Conservation (phyloP, 2,888 invertebrate species). For the Cephus sareptanus region DNA sequence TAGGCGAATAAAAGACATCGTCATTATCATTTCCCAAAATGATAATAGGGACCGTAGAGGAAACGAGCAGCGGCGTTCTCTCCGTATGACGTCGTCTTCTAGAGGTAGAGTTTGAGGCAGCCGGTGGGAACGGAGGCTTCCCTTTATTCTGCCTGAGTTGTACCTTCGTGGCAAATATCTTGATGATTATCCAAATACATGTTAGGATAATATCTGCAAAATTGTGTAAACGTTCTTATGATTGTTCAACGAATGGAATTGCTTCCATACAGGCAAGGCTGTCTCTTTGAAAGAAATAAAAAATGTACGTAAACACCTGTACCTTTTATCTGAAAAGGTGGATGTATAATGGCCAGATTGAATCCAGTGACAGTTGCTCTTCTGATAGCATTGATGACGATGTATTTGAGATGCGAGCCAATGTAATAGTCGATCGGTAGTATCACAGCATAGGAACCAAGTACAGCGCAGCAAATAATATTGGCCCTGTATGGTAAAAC, state of each 20-base stretch:
- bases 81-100: constrained; percentile 12
- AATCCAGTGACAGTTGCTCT: constrained; percentile 73
- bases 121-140: constrained; percentile 75
- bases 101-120: constrained; percentile 47
- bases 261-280: background rate
- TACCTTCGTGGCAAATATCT: constrained; percentile 68
- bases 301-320: constrained; percentile 35
- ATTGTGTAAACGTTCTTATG: background rate
- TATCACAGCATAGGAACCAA: constrained; percentile 74
- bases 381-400: constrained; percentile 75
- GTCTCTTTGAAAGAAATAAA: background rate
- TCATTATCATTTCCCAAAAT: constrained; percentile 1
- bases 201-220: constrained; percentile 71
- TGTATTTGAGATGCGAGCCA: constrained; percentile 76
- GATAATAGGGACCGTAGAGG: constrained; percentile 1
- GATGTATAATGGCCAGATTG: constrained; percentile 70
- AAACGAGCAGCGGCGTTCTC: constrained; percentile 28
- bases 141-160: constrained; percentile 71
- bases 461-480: constrained; percentile 73
- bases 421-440: constrained; percentile 74
- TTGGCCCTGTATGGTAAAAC: constrained; percentile 70
- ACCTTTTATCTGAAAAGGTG: constrained; percentile 74
- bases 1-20: constrained; percentile 12
- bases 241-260: background rate
- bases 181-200: constrained; percentile 70